Evolutionary conservation across 1,140 invertebrate genomes (phyloP).

Genomic region (Nephila pilipes): DNA sequence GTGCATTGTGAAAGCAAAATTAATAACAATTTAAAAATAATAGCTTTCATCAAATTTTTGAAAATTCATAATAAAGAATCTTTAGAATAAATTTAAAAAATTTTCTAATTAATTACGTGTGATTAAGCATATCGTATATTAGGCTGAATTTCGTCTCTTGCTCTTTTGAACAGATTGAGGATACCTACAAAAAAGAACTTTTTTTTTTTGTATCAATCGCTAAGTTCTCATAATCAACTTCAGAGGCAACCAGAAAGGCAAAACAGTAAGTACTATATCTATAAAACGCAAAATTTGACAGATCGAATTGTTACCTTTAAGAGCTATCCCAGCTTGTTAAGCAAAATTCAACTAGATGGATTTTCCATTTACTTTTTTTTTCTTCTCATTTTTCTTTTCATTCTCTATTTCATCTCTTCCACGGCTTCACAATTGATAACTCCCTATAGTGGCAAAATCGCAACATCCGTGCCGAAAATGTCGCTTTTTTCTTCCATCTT

Average conservation of each 20-base stretch:
- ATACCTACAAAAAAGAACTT: too few species aligned
- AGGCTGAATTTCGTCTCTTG: too few species aligned
- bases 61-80: too few species aligned
- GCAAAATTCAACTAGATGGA: neutral
- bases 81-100: too few species aligned
- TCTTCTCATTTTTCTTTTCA: neutral
- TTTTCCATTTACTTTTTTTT: neutral
- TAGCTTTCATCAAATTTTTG: too few species aligned
- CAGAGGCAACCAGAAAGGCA: neutral
- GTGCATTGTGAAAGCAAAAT: too few species aligned
- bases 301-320: neutral
- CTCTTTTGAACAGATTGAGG: too few species aligned
- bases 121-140: too few species aligned
- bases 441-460: slow-evolving; percentile 49
- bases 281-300: neutral
- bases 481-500: slow-evolving; percentile 45
- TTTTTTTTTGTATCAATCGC: too few species aligned
- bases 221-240: too few species aligned
- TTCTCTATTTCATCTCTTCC: neutral
- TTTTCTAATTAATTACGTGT: too few species aligned
- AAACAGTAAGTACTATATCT: neutral
- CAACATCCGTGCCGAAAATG: slow-evolving; percentile 51
- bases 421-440: neutral
- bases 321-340: slow-evolving; percentile 32
- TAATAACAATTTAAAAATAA: too few species aligned